phyloP scores from a whole-genome alignment of 2,888 invertebrate species.

The Drosophila rellima region DNA sequence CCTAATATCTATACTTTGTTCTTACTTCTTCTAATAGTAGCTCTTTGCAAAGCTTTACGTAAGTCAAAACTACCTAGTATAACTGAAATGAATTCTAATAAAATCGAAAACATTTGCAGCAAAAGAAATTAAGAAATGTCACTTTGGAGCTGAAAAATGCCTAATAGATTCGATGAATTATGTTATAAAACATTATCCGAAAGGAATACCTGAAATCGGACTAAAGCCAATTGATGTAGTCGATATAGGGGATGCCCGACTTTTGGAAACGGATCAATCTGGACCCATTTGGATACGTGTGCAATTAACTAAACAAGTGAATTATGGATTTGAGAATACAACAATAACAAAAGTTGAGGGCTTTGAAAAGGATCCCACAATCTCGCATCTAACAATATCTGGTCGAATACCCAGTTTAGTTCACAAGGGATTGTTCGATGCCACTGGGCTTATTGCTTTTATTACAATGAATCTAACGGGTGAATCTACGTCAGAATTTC shows the following conservation, averaged over 20 bases:
- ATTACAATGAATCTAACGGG: conserved; percentile 25
- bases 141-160: conserved; percentile 47
- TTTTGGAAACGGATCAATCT: conserved; percentile 7
- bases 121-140: conserved; percentile 47
- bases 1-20: neutral
- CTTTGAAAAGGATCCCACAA: conserved; percentile 56
- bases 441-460: conserved; percentile 21
- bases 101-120: conserved; percentile 20
- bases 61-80: neutral
- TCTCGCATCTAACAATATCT: conserved; percentile 52
- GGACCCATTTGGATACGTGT: conserved; percentile 24
- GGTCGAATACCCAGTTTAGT: conserved; percentile 58
- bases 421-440: conserved; percentile 46
- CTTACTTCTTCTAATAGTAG: neutral
- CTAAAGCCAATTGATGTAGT: conserved; percentile 54
- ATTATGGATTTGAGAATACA: conserved; percentile 62
- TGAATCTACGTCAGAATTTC: conserved; percentile 49
- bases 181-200: conserved; percentile 43
- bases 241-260: conserved; percentile 29
- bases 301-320: conserved; percentile 41
- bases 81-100: neutral
- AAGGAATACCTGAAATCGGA: conserved; percentile 51
- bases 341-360: conserved; percentile 60
- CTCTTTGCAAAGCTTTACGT: conserved; percentile 19
- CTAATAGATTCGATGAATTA: conserved; percentile 45